phyloP scores from a whole-genome alignment of 2,113 vertebrate species.

The Cyprinus carpio region DNA sequence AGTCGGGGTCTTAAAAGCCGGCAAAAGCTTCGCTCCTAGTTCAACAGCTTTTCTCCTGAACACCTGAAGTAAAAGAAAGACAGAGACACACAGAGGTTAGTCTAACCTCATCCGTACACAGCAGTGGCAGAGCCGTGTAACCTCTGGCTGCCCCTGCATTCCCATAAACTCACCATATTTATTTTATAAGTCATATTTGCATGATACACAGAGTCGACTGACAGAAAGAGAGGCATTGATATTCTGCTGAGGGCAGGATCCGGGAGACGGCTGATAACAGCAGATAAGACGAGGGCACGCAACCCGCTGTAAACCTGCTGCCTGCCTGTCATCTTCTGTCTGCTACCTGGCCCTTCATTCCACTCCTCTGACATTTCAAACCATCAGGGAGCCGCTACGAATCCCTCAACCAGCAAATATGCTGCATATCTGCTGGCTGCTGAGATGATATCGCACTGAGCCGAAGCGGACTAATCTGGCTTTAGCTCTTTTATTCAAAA shows the following conservation, averaged over 20 bases:
- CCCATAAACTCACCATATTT: constrained; percentile 17
- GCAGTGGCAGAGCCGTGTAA: neutral
- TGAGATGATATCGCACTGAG: constrained; percentile 14
- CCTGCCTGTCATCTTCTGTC: constrained; percentile 44
- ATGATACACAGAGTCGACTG: constrained; percentile 34
- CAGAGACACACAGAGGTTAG: constrained; percentile 19
- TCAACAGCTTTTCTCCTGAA: constrained; percentile 93
- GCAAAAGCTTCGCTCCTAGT: constrained; percentile 93
- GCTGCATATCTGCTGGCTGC: neutral
- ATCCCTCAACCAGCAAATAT: constrained; percentile 20
- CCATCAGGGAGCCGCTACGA: constrained; percentile 13
- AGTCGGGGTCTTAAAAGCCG: constrained; percentile 96
- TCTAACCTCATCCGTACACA: constrained; percentile 21
- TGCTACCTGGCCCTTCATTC: constrained; percentile 31
- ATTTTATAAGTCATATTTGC: constrained; percentile 36
- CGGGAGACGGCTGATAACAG: constrained; percentile 52
- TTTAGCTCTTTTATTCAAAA: neutral
- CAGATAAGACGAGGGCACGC: constrained; percentile 51
- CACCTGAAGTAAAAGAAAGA: constrained; percentile 75
- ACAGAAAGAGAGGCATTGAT: constrained; percentile 28
- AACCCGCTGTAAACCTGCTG: constrained; percentile 47
- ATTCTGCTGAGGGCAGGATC: constrained; percentile 24
- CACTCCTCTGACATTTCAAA: constrained; percentile 36
- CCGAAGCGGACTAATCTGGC: neutral
- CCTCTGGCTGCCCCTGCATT: constrained; percentile 24